Percentiles rank a stretch among this genome's conserved stretches.
These are phyloP conservation scores for Elmis aenea DNA, from an alignment of 2,888 invertebrate species.

Conservation along the genomic window DNA sequence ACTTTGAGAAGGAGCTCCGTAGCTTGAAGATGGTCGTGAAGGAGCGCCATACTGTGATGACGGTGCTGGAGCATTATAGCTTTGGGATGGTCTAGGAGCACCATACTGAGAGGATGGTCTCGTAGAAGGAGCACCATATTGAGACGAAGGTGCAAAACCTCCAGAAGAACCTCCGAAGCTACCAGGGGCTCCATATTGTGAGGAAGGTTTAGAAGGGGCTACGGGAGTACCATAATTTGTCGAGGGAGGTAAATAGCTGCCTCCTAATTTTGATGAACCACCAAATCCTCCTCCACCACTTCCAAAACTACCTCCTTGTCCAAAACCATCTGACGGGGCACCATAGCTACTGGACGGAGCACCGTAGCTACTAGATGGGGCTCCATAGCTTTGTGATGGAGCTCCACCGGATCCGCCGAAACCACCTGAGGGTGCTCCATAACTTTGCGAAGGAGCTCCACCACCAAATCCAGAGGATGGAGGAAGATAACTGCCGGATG, in stretches of 20 bases:
- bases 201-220: slow-evolving; percentile 27
- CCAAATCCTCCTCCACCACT: slow-evolving; percentile 25
- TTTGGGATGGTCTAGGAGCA: slow-evolving; percentile 32
- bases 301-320: too few species aligned
- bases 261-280: slow-evolving; percentile 25
- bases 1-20: slow-evolving; percentile 41
- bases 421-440: slow-evolving; percentile 37
- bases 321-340: too few species aligned
- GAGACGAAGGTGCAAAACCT: slow-evolving; percentile 45
- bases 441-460: slow-evolving; percentile 18
- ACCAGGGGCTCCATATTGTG: slow-evolving; percentile 31
- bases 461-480: slow-evolving; percentile 35
- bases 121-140: slow-evolving; percentile 43
- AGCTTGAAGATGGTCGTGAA: slow-evolving; percentile 29
- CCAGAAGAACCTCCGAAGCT: slow-evolving; percentile 18
- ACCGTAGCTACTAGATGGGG: slow-evolving; percentile 42
- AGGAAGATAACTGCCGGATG: slow-evolving; percentile 22
- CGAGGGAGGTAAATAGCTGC: slow-evolving; percentile 58
- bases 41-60: slow-evolving; percentile 14
- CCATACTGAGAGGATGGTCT: slow-evolving; percentile 42
- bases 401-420: slow-evolving; percentile 26
- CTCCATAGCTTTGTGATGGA: slow-evolving; percentile 35
- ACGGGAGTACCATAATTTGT: slow-evolving; percentile 44
- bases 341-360: slow-evolving; percentile 27
- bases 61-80: slow-evolving; percentile 33